These are phyloP conservation scores for Cheilosia variabilis DNA, from an alignment of 2,888 invertebrate species.

Conservation along the genomic window DNA sequence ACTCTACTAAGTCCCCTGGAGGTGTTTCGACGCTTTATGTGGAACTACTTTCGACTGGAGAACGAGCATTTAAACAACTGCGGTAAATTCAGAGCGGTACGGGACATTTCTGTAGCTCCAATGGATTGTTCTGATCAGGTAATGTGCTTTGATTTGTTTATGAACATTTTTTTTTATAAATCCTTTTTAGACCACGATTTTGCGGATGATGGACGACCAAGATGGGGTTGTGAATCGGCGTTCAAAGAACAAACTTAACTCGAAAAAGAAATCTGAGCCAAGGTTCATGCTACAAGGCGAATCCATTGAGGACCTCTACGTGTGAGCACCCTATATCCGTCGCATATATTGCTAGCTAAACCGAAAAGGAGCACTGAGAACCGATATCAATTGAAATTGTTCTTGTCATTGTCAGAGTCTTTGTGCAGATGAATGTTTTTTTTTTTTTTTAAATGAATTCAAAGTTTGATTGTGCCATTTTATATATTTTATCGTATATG, in stretches of 20 bases:
- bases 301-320: slow-evolving; percentile 82
- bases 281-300: slow-evolving; percentile 81
- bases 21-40: slow-evolving; percentile 90
- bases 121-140: slow-evolving; percentile 90
- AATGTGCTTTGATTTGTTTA: neutral
- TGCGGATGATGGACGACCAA: slow-evolving; percentile 84
- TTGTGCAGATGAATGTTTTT: slow-evolving; percentile 14
- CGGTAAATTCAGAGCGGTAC: slow-evolving; percentile 93
- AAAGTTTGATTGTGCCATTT: slow-evolving; percentile 51
- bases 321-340: slow-evolving; percentile 73
- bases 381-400: slow-evolving; percentile 26
- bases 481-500: slow-evolving; percentile 40
- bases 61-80: slow-evolving; percentile 96
- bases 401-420: slow-evolving; percentile 12
- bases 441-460: slow-evolving; percentile 18
- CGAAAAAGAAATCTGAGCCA: slow-evolving; percentile 81
- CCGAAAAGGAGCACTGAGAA: neutral
- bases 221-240: slow-evolving; percentile 83
- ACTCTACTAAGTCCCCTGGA: slow-evolving; percentile 88
- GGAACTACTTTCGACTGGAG: slow-evolving; percentile 95
- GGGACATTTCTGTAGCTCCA: slow-evolving; percentile 92
- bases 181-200: slow-evolving; percentile 83
- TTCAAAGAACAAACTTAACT: slow-evolving; percentile 78
- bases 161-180: slow-evolving; percentile 20
- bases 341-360: slow-evolving; percentile 15